These are phyloP conservation scores for Drosophila rellima DNA, from an alignment of 2,888 invertebrate species.

Conservation along the genomic window DNA sequence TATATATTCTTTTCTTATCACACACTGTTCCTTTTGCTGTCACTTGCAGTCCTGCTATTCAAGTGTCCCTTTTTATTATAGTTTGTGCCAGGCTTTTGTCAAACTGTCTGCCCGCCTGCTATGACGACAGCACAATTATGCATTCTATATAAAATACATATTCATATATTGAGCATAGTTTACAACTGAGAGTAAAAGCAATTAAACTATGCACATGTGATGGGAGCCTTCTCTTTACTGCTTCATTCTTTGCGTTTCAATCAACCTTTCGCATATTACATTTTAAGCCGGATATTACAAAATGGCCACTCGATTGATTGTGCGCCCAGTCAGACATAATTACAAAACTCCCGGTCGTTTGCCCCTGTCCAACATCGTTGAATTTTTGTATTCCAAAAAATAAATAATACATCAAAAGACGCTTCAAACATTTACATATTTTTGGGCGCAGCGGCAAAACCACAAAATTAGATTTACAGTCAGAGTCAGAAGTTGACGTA, in stretches of 20 bases:
- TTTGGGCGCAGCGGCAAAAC: constrained; percentile 12
- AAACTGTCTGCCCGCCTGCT: constrained; percentile 2
- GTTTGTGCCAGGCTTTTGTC: constrained; percentile 34
- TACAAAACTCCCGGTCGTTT: constrained; percentile 19
- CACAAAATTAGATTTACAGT: constrained; percentile 38
- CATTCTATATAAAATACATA: constrained; percentile 8
- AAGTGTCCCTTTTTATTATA: constrained; percentile 41
- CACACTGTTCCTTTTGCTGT: constrained; percentile 75
- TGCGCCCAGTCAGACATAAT: constrained; percentile 58
- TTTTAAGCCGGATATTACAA: constrained; percentile 78
- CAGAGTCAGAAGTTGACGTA: constrained; percentile 14
- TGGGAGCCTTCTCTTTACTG: background rate
- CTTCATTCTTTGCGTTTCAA: constrained; percentile 38
- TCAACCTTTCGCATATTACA: constrained; percentile 70
- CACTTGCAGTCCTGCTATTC: constrained; percentile 78
- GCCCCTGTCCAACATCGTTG: background rate
- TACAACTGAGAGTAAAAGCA: constrained; percentile 53
- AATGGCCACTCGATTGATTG: constrained; percentile 68
- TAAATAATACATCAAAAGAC: constrained; percentile 39
- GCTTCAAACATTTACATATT: constrained; percentile 30
- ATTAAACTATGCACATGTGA: constrained; percentile 64
- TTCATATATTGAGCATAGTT: background rate
- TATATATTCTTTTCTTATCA: constrained; percentile 52
- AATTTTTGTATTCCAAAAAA: constrained; percentile 3
- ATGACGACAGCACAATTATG: constrained; percentile 40